Base-by-base conservation (phyloP, 1,140 invertebrate genomes). In the Portunus trituberculatus region DNA sequence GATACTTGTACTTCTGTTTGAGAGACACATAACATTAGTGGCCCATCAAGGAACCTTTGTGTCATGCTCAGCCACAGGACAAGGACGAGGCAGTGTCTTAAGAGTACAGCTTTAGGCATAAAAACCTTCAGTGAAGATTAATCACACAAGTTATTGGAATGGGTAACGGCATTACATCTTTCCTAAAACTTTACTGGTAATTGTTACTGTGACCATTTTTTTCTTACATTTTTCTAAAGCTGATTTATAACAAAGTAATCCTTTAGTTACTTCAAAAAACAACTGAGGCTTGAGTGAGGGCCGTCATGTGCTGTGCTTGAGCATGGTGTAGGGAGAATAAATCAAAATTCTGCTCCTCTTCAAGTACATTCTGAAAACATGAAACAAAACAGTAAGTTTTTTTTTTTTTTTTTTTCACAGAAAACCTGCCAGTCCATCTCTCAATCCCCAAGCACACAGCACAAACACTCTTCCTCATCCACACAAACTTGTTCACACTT, bases 61-160 rank as follows among this genome's bases (percentile, higher is more conserved):
- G 32, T 52, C 92, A 93, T 59, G 87, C 92, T 86, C 92, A 93
- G 92, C 92, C 92, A 93, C 92, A 83, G 84, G 84, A 59, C 92
- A 93, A 32, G 67, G 67, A 76, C 67, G 67, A 76, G 67, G 67
- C 67, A 76, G 67, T 76, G 67, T 76, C 67, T 76, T 76, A 76
- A 76, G 20, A 76, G n/a, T 76, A 76, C 67, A n/a, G 20, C 25
- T 76, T 76, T 25, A 76, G 67, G 67, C 67, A 76, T n/a, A 76
- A 59, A 59, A 76, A 76, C n/a, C 67, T n/a, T 76, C 25, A 14
- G 67, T 76, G 67, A 76, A 12, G 25, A n/a, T 76, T 76, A 25
- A n/a, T 7, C 3, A 59, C 52, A 59, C 52, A 76, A 76, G 67
- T 76, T 76, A 76, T n/a, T 76, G 20, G 67, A 59, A 76, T 76